phyloP scores from a whole-genome alignment of 2,113 vertebrate species.

The human region DNA sequence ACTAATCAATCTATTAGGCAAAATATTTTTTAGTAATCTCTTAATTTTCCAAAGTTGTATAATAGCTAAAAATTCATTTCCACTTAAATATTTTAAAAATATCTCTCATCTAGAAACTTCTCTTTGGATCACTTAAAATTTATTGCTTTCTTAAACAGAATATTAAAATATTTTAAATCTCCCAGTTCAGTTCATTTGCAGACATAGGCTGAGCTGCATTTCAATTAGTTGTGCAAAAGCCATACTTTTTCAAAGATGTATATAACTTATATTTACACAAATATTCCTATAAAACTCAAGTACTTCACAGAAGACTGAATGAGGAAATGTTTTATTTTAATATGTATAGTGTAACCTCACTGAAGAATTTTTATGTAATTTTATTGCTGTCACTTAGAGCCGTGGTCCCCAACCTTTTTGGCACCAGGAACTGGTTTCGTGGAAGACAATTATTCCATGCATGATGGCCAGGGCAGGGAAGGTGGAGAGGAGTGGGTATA shows the following conservation, averaged over 20 bases:
- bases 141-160: slow-evolving; percentile 44
- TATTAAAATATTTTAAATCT: slow-evolving; percentile 54
- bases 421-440: neutral
- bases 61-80: slow-evolving; percentile 27
- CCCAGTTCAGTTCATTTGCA: slow-evolving; percentile 13
- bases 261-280: slow-evolving; percentile 19
- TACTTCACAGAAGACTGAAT: neutral
- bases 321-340: slow-evolving; percentile 28
- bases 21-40: slow-evolving; percentile 47
- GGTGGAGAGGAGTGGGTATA: too few species aligned
- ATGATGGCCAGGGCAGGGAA: fast-evolving
- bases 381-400: neutral
- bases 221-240: neutral
- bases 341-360: neutral
- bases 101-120: slow-evolving; percentile 18
- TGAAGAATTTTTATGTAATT: slow-evolving; percentile 46
- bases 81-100: slow-evolving; percentile 41
- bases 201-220: neutral
- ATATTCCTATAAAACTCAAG: slow-evolving; percentile 41
- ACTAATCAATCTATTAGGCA: slow-evolving; percentile 15
- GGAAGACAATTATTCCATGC: neutral
- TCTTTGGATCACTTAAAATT: slow-evolving; percentile 38
- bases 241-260: neutral
- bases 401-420: neutral
- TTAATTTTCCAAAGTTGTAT: neutral